Conservation (phyloP, 2,888 invertebrate genomes). For the Halictus quadricinctus region DNA sequence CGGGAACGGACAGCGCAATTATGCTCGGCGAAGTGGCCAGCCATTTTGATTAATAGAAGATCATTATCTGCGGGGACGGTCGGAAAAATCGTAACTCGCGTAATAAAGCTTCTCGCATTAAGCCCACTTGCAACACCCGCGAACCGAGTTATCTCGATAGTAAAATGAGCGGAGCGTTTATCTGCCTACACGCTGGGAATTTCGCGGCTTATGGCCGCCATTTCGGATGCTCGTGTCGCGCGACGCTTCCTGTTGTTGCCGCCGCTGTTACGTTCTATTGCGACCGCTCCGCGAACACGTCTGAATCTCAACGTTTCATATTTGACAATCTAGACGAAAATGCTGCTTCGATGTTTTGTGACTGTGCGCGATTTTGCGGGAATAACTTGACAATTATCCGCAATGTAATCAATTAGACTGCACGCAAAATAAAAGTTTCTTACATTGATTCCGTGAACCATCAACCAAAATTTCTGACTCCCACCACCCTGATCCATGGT, state of each 20-base stretch:
- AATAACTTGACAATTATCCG: not conserved
- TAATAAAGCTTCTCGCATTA: conserved; percentile 57
- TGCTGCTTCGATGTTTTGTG: not conserved
- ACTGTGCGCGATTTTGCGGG: not conserved
- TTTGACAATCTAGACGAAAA: not conserved
- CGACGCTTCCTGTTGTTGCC: conserved; percentile 63
- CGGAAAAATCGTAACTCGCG: conserved; percentile 33
- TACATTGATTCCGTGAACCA: too few species aligned
- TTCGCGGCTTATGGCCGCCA: conserved; percentile 39
- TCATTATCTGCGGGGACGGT: conserved; percentile 4
- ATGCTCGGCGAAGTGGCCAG: not conserved
- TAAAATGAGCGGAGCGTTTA: conserved; percentile 59
- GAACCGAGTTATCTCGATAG: conserved; percentile 51
- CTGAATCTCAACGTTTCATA: conserved; percentile 20
- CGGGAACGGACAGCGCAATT: conserved; percentile 33
- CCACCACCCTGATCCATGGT: too few species aligned
- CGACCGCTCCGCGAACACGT: conserved; percentile 41
- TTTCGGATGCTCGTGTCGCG: conserved; percentile 31
- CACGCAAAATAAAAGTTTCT: too few species aligned
- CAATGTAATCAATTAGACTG: not conserved
- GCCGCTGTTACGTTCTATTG: conserved; percentile 47
- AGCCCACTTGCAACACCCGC: conserved; percentile 43
- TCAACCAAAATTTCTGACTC: too few species aligned
- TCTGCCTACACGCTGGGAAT: conserved; percentile 65
- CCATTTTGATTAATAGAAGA: conserved; percentile 54